These are phyloP conservation scores for Streblospio benedicti DNA, from an alignment of 1,140 invertebrate species.

Conservation along the genomic window DNA sequence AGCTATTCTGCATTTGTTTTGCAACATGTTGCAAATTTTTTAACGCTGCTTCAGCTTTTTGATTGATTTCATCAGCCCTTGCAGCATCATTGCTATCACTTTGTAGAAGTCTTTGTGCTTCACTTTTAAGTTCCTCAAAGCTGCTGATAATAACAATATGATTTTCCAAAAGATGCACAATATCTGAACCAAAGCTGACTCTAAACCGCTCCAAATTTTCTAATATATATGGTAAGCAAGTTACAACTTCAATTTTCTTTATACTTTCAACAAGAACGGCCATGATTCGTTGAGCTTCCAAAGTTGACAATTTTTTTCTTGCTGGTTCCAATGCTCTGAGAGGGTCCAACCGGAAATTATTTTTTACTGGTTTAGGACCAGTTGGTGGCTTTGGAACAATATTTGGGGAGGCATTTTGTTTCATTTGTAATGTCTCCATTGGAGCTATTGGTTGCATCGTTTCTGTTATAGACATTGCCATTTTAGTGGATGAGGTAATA, in stretches of 20 bases:
- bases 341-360: constrained; percentile 35
- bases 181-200: constrained; percentile 32
- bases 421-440: constrained; percentile 15
- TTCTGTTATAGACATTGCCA: constrained; percentile 23
- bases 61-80: background rate
- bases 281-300: constrained; percentile 46
- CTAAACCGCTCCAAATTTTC: constrained; percentile 36
- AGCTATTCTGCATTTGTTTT: constrained; percentile 35
- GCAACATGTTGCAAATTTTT: constrained; percentile 32
- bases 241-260: constrained; percentile 34
- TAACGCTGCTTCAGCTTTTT: constrained; percentile 24
- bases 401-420: background rate
- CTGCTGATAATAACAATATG: constrained; percentile 31
- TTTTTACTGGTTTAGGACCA: background rate
- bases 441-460: constrained; percentile 12
- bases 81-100: background rate
- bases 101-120: background rate
- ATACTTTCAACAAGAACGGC: constrained; percentile 43
- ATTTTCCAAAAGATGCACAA: constrained; percentile 31
- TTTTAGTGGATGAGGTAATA: background rate
- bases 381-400: background rate
- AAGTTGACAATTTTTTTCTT: constrained; percentile 41
- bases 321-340: constrained; percentile 41
- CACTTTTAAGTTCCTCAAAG: constrained; percentile 27
- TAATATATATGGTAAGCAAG: constrained; percentile 36